Evolutionary conservation across 1,140 invertebrate genomes (phyloP).

Genomic region (Saxidomus purpurata): DNA sequence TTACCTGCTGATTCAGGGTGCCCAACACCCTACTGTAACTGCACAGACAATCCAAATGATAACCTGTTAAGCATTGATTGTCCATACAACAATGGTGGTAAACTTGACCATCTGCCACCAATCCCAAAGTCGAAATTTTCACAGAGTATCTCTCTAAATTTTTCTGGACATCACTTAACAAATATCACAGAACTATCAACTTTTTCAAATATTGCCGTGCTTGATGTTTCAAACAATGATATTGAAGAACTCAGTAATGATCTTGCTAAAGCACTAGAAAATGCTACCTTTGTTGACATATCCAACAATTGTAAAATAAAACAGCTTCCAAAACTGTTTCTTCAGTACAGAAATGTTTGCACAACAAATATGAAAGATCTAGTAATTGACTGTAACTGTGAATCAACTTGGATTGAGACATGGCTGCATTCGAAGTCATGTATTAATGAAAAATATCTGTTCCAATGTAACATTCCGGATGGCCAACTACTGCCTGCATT

Average conservation of each 20-base stretch:
- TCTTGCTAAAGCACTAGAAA: background rate
- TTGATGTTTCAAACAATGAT: slow-evolving; percentile 34
- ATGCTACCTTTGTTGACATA: slow-evolving; percentile 20
- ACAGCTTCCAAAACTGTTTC: background rate
- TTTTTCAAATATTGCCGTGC: background rate
- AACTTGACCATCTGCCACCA: background rate
- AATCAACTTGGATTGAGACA: slow-evolving; percentile 11
- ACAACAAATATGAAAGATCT: slow-evolving; percentile 22
- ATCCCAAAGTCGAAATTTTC: slow-evolving; percentile 25
- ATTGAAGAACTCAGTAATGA: background rate
- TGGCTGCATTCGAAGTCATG: slow-evolving; percentile 11
- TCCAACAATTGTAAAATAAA: slow-evolving; percentile 12
- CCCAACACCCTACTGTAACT: slow-evolving; percentile 1
- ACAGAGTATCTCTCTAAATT: background rate
- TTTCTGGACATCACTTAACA: slow-evolving; percentile 20
- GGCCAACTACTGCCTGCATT: background rate
- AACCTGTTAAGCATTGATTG: slow-evolving; percentile 31
- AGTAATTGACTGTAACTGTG: slow-evolving; percentile 12
- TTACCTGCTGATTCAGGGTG: background rate
- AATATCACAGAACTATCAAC: background rate
- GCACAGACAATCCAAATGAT: slow-evolving; percentile 16
- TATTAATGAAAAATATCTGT: background rate
- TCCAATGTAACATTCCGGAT: slow-evolving; percentile 1
- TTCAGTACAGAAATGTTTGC: slow-evolving; percentile 46
- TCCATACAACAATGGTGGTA: background rate